Conservation (phyloP, 2,888 invertebrate genomes). For the Calliopum simillimum region DNA sequence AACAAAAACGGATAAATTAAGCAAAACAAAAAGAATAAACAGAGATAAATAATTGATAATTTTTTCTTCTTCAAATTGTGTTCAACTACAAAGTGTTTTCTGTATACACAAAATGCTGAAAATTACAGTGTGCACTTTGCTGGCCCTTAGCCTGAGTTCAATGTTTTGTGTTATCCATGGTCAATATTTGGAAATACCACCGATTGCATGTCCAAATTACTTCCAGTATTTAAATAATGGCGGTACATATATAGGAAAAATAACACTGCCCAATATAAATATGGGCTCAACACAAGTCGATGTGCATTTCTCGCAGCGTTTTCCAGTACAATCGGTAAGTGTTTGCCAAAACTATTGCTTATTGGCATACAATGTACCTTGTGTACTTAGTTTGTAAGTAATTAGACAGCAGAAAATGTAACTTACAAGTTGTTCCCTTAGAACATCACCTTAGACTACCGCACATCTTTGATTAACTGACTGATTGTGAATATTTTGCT, state of each 20-base stretch:
- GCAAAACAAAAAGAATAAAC: not conserved
- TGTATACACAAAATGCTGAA: not conserved
- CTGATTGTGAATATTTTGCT: no score
- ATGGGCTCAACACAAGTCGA: conserved; percentile 32
- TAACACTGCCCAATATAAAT: conserved; percentile 46
- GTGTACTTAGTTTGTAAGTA: no score
- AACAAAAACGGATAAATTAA: not conserved
- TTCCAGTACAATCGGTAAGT: conserved; percentile 49
- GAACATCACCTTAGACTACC: no score
- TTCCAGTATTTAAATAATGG: conserved; percentile 50
- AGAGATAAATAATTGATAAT: no score
- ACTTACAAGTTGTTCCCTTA: not conserved
- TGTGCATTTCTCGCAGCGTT: conserved; percentile 54
- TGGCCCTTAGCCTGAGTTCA: not conserved
- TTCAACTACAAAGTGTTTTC: no score
- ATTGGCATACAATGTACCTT: not conserved
- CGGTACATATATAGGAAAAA: conserved; percentile 48
- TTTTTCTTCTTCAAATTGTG: no score
- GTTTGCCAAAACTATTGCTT: conserved; percentile 2
- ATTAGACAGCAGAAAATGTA: no score
- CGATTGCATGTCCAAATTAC: conserved; percentile 52
- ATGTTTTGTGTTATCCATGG: conserved; percentile 10
- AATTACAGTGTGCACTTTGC: not conserved
- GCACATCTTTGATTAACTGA: no score
- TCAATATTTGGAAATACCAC: conserved; percentile 46